phyloP scores from a whole-genome alignment of 1,140 invertebrate genomes.

The Drosophila ogumai region DNA sequence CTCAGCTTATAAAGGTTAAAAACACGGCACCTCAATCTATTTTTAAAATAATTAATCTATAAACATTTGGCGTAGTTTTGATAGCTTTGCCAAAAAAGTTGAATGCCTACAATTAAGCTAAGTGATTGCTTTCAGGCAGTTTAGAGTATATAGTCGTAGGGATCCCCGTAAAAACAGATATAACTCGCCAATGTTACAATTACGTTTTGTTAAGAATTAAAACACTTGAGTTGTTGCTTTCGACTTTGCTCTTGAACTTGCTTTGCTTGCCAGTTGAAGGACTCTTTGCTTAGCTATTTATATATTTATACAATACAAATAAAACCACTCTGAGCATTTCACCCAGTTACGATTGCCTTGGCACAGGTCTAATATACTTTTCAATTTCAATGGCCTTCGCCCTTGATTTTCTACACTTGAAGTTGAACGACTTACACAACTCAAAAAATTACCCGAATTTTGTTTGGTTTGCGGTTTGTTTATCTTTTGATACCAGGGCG shows the following conservation, averaged over 20 bases:
- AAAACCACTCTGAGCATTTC: conserved; percentile 1
- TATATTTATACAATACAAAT: neutral
- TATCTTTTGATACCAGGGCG: conserved; percentile 41
- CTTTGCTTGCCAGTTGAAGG: neutral
- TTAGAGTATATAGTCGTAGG: neutral
- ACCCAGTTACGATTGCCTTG: neutral
- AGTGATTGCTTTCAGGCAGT: neutral
- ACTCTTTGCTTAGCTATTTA: neutral
- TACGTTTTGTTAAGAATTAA: neutral
- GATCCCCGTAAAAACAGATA: neutral
- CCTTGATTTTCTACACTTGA: conserved; percentile 37
- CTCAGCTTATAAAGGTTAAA: neutral
- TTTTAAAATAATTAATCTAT: conserved; percentile 2
- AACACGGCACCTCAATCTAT: neutral
- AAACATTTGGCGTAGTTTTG: conserved; percentile 1
- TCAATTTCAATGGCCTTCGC: conserved; percentile 29
- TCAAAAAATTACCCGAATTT: conserved; percentile 13
- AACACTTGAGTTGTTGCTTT: neutral
- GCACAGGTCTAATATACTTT: conserved; percentile 5
- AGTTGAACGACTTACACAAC: conserved; percentile 56
- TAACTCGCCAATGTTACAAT: neutral
- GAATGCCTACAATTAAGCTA: neutral
- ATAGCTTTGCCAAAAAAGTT: neutral
- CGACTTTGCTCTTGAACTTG: conserved; percentile 3
- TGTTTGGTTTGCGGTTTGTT: conserved; percentile 34